These are phyloP conservation scores for Cephalophus harveyi DNA, from an alignment of 2,113 vertebrate genomes.

Conservation along the genomic window DNA sequence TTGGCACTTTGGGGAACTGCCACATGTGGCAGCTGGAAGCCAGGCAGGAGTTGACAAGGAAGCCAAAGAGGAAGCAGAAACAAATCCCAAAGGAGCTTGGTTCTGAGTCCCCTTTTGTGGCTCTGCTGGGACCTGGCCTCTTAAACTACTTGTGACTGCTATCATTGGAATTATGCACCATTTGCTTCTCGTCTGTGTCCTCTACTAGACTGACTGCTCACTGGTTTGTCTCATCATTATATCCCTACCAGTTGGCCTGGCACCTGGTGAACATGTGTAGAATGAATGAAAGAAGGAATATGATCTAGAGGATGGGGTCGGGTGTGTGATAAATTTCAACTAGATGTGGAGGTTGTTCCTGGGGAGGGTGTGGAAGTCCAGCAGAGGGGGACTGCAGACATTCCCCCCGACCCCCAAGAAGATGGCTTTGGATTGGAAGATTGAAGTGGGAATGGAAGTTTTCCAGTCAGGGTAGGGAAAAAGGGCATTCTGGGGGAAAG, in stretches of 20 bases:
- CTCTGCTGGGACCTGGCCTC: background rate
- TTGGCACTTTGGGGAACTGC: background rate
- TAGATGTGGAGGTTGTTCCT: background rate
- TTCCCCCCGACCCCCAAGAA: background rate
- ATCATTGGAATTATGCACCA: background rate
- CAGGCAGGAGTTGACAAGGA: background rate
- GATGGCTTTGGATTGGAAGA: background rate
- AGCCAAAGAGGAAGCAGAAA: background rate
- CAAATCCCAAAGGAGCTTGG: background rate
- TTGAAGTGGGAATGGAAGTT: background rate
- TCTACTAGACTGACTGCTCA: background rate
- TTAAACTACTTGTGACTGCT: background rate
- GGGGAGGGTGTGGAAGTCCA: background rate
- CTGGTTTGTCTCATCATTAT: background rate
- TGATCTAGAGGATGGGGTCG: background rate
- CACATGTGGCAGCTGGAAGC: background rate
- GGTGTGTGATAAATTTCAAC: background rate
- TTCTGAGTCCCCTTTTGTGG: too few species aligned
- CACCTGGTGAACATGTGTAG: background rate
- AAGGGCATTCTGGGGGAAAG: background rate
- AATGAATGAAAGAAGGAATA: background rate
- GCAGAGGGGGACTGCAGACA: background rate
- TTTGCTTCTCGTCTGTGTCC: background rate
- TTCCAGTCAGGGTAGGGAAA: background rate
- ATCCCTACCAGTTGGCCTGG: background rate